A percentile compares a stretch with the other conserved stretches of the same genome.
These are phyloP conservation scores for Hypotaenidia okinawae DNA, from an alignment of 2,797 vertebrate genomes.

Conservation along the genomic window DNA sequence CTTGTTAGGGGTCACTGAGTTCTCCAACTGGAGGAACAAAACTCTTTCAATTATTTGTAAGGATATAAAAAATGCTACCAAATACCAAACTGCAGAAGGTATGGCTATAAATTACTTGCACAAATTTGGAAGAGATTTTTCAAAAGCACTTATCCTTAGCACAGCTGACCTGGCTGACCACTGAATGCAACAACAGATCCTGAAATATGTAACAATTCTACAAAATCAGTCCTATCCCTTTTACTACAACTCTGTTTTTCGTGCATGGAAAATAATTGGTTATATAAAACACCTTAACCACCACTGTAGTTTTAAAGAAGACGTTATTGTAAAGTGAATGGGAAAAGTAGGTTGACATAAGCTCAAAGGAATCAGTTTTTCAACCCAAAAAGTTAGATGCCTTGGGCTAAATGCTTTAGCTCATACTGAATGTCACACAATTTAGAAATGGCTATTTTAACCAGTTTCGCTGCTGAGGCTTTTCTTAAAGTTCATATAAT, in stretches of 20 bases:
- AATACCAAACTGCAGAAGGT: background rate
- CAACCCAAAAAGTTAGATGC: background rate
- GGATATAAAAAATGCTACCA: background rate
- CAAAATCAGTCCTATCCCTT: background rate
- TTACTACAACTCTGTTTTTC: background rate
- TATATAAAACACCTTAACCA: background rate
- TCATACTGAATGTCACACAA: background rate
- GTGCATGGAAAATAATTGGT: background rate
- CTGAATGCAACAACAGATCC: background rate
- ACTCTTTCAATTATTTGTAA: background rate
- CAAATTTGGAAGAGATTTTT: background rate
- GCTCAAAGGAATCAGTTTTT: constrained; percentile 1
- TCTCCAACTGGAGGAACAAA: accelerated
- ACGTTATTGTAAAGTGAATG: background rate
- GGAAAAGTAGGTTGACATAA: background rate
- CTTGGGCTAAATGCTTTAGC: background rate
- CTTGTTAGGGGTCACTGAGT: background rate
- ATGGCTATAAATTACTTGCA: background rate
- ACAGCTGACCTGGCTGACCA: background rate
- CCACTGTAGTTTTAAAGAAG: background rate
- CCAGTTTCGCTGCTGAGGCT: background rate
- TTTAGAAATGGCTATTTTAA: background rate
- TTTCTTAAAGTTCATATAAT: background rate
- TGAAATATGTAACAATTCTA: background rate
- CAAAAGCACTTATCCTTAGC: background rate